These are phyloP conservation scores for Stomatorhinus walkeri DNA, from an alignment of 2,797 vertebrate genomes.

Conservation along the genomic window DNA sequence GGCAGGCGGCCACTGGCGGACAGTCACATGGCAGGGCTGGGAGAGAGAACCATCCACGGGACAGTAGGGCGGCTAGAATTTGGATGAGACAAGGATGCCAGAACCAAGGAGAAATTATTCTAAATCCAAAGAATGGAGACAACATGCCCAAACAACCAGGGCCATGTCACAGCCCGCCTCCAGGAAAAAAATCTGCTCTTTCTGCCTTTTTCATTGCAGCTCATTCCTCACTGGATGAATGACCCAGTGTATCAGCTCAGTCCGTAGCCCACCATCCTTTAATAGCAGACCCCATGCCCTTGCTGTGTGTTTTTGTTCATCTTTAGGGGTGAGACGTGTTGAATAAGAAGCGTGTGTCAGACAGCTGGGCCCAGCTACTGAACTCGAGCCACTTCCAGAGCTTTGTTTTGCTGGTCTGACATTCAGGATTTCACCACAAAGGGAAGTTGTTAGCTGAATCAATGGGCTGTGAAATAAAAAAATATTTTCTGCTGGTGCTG, in stretches of 20 bases:
- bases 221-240: constrained; percentile 8
- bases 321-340: neutral
- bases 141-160: constrained; percentile 8
- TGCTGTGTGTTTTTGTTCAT: neutral
- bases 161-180: neutral
- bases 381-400: neutral
- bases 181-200: neutral
- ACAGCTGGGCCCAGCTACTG: neutral
- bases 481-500: neutral
- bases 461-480: constrained; percentile 23
- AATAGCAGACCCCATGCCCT: neutral
- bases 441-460: constrained; percentile 18
- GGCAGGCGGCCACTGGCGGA: constrained; percentile 9
- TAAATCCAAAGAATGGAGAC: constrained; percentile 14
- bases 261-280: neutral
- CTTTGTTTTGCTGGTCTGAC: constrained; percentile 20
- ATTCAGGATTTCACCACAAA: constrained; percentile 18
- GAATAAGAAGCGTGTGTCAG: neutral
- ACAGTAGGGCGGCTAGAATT: neutral
- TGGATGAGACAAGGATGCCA: neutral
- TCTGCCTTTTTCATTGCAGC: neutral
- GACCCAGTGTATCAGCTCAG: neutral
- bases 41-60: neutral
- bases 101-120: neutral
- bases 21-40: constrained; percentile 3